Conservation (phyloP, 1,140 invertebrate genomes). For the Eriosoma lanigerum region DNA sequence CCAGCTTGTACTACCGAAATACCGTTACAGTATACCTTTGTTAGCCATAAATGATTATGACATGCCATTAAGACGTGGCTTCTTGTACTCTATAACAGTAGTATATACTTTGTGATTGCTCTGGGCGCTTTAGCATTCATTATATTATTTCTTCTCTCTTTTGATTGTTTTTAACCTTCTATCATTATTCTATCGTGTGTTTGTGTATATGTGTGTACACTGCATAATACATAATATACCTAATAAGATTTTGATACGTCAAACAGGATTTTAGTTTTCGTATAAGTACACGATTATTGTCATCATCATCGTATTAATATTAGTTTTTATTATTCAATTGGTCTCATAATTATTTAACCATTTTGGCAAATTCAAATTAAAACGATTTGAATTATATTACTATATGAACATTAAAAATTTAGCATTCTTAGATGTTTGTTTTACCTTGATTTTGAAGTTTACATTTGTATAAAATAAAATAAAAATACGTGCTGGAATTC, state of each 20-base stretch:
- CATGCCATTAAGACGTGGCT: constrained; percentile 26
- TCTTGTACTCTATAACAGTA: background rate
- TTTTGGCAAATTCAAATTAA: no score
- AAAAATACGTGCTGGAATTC: constrained; percentile 20
- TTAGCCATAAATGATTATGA: constrained; percentile 38
- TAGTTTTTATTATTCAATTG: background rate
- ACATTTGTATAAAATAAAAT: background rate
- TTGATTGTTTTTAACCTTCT: constrained; percentile 14
- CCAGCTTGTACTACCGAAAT: background rate
- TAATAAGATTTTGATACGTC: background rate
- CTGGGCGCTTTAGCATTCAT: constrained; percentile 18
- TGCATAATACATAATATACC: background rate
- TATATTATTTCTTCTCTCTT: constrained; percentile 25
- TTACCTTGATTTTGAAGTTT: background rate
- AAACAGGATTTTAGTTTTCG: background rate
- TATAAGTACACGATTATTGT: background rate
- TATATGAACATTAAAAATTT: background rate
- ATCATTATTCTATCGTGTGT: background rate
- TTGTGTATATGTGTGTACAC: background rate
- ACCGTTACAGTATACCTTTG: constrained; percentile 23
- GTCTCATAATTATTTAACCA: no score
- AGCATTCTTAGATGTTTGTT: background rate
- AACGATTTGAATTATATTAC: no score
- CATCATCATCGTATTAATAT: background rate
- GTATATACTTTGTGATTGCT: constrained; percentile 10